Base-by-base conservation (phyloP, 2,797 vertebrate species). In the Lagocephalus sceleratus region DNA sequence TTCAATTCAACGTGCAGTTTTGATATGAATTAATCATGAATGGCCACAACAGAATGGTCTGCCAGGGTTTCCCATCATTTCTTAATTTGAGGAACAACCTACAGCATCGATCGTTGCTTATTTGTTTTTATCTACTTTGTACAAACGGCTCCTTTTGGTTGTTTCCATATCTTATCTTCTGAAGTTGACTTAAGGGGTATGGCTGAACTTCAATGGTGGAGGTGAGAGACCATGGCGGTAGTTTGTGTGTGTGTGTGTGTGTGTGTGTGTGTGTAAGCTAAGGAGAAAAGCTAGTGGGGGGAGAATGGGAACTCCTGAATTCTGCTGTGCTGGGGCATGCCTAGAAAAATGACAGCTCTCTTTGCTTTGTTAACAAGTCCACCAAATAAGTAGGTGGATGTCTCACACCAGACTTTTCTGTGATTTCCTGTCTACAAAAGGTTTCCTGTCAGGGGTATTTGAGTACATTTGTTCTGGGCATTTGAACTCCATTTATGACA, bases 361-460 rank as follows among this genome's bases (percentile, higher is more conserved):
- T 47, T 25, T 5, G 6, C 26, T 69, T 63, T 68, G 74, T 85
- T 80, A 81, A 88, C 83, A 85, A 87, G 72, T 61, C 66, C 62
- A 68, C 56, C 75, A 74, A 81, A 85, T 79, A 41, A 82, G 53
- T 57, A 73, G 79, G 72, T 85, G 51, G 20, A 61, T 66, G 47
- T 73, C 59, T 76, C 54, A 73, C 73, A 74, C 78, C 75, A 72
- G 54, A 70, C 63, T 51, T 48, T 64, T 68, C 71, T 75, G 64
- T 72, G 57, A 75, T 67, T 76, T 57, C 50, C 58, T 60, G 21
- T 41, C 17, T 32, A 49, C 46, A 46, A 38, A 71, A 72, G 23
- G 46, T 40, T 75, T 61, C 49, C 44, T 60, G 47, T 53, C n/a
- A 53, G 46, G 53, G 46, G 45, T 47, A 42, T 42, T 6, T n/a